phyloP scores from a whole-genome alignment of 2,113 vertebrate species.

The Mus spicilegus region DNA sequence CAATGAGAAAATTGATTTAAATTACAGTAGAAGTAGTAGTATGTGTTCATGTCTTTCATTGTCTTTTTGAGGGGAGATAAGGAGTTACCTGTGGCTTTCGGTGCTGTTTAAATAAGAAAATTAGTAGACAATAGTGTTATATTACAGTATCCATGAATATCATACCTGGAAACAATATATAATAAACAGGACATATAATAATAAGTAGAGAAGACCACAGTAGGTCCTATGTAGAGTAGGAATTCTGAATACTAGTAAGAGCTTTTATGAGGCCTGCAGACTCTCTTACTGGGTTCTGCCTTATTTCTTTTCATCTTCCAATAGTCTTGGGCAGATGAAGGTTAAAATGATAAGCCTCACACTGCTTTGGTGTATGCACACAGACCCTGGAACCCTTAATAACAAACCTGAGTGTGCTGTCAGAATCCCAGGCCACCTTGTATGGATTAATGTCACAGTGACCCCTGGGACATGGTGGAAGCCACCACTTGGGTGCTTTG shows the following conservation, averaged over 20 bases:
- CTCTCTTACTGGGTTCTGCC: background rate
- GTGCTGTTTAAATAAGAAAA: constrained; percentile 46
- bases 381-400: background rate
- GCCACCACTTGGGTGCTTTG: background rate
- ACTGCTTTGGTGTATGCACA: background rate
- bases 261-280: background rate
- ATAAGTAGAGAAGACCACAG: background rate
- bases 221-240: background rate
- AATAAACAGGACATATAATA: background rate
- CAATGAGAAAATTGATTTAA: constrained; percentile 25
- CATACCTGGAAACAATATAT: background rate
- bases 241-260: background rate
- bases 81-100: background rate
- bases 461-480: background rate
- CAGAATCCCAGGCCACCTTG: constrained; percentile 51
- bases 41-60: background rate
- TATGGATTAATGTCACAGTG: background rate
- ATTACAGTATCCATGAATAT: background rate
- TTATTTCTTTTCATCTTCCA: constrained; percentile 14
- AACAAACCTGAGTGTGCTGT: background rate
- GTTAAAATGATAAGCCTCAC: background rate
- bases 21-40: constrained; percentile 7
- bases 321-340: constrained; percentile 45
- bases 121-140: background rate
- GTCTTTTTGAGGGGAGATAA: background rate